Base-by-base conservation (phyloP, 2,888 invertebrate species). In the Sclerodermus sp. region DNA sequence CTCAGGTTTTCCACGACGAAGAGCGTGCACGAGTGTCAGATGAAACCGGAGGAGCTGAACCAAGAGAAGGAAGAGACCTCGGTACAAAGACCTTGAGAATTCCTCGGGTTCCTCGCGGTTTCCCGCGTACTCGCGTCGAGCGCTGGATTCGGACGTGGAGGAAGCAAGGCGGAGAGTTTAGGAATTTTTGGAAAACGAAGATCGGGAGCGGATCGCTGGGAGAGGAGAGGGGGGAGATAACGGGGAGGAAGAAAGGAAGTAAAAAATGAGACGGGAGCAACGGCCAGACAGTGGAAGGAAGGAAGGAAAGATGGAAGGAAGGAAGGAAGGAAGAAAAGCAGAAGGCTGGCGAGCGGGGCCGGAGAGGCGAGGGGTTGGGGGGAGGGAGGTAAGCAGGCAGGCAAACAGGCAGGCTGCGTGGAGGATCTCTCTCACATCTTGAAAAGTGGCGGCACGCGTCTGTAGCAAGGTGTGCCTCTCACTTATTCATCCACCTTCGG, bases 401-500 rank as follows among this genome's bases (percentile, higher is more conserved):
- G 64, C 60, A 43, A 48, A 54, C 58, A 53, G 47, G 23, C 23
- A 23, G 23, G 4, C 23, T 23, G 23, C 23, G 46, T 57, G 60
- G 50, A 60, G 64, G 70, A 70, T 69, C 65, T 66, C 67, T 64
- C 64, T 65, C 65, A 51, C 69, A 70, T 70, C 69, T 67, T 65
- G 65, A 64, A 68, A 69, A 64, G 63, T 65, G 68, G 58, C 61
- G 67, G 70, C 70, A 71, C 71, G 72, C 68, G 73, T 70, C 68
- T 64, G 59, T 48, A 65, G 70, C 70, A 69, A 68, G 67, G 71
- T 67, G 71, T 68, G 64, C 66, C 65, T 68, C 66, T 66, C 60
- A 62, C 67, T 67, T 64, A 57, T 66, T 63, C 62, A 62, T 64
- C 66, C 63, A 61, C 62, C 67, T 65, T 57, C 61, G 57, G 58